These are phyloP conservation scores for Ennomos fuscantarius DNA, from an alignment of 2,888 invertebrate species.

Conservation along the genomic window DNA sequence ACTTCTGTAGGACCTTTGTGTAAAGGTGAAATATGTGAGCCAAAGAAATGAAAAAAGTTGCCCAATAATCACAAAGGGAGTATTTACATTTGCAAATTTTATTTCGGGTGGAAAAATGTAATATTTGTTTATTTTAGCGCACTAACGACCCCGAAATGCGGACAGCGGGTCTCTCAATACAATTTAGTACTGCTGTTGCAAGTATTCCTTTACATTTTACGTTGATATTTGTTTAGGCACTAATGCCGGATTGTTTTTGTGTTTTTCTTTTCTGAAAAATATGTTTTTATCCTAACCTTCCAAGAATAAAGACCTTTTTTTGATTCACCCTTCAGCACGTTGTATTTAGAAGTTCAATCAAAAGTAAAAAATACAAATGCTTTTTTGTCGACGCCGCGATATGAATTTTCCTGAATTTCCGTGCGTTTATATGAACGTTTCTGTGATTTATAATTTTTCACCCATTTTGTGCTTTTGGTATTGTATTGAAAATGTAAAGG, in stretches of 20 bases:
- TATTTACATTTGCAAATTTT: constrained; percentile 8
- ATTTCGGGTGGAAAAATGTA: constrained; percentile 1
- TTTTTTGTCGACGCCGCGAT: constrained; percentile 2
- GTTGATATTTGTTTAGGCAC: too few relatives aligned
- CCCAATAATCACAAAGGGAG: constrained; percentile 7
- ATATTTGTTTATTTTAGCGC: constrained; percentile 2
- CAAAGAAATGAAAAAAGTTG: constrained; percentile 6
- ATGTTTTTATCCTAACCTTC: too few relatives aligned
- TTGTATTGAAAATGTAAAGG: constrained; percentile 14
- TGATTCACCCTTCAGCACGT: too few relatives aligned
- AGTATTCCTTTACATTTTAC: too few relatives aligned
- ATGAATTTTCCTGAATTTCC: constrained; percentile 8
- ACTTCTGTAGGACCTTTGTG: background rate
- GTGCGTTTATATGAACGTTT: constrained; percentile 11
- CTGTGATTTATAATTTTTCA: constrained; percentile 15
- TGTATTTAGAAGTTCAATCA: too few relatives aligned
- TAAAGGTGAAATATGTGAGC: constrained; percentile 9
- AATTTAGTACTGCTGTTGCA: too few relatives aligned
- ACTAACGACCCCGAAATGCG: constrained; percentile 1
- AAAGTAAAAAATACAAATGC: constrained; percentile 4
- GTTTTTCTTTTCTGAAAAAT: too few relatives aligned
- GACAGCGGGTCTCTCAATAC: too few relatives aligned
- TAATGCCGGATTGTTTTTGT: too few relatives aligned
- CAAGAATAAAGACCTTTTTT: too few relatives aligned
- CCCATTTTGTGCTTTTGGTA: constrained; percentile 9